A percentile compares a stretch with the other conserved stretches of the same genome.
Conservation (phyloP, 2,888 invertebrate genomes). For the Kryphioiulus occultus region DNA sequence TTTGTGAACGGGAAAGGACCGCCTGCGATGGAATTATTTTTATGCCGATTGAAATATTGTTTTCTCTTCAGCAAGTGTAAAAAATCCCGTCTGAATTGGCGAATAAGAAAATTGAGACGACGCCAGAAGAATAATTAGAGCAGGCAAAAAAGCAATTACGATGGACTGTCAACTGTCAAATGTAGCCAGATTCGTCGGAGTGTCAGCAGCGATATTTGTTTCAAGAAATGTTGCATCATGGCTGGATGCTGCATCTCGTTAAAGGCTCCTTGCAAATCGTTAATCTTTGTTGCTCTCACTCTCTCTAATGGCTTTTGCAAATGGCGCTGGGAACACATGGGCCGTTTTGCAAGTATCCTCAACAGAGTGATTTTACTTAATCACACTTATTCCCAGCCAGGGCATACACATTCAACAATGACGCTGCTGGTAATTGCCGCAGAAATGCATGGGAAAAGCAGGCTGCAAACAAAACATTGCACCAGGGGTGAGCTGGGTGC, state of each 20-base stretch:
- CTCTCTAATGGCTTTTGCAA: slow-evolving; percentile 21
- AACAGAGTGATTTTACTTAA: slow-evolving; percentile 13
- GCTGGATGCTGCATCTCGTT: slow-evolving; percentile 24
- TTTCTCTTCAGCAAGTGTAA: neutral
- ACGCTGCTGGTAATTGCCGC: neutral
- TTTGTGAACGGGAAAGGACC: neutral
- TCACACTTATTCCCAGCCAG: neutral
- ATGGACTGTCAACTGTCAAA: slow-evolving; percentile 7
- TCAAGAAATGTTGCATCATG: neutral
- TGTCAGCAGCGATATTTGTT: slow-evolving; percentile 20
- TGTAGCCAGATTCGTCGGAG: neutral
- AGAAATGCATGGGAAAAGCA: neutral
- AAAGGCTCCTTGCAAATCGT: neutral
- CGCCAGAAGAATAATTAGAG: slow-evolving; percentile 2
- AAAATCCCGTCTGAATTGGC: neutral
- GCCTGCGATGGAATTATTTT: neutral
- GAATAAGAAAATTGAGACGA: slow-evolving; percentile 6
- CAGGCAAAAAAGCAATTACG: slow-evolving; percentile 3
- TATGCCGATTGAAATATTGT: neutral
- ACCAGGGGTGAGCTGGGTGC: neutral
- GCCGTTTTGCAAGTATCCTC: neutral
- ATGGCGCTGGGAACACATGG: neutral
- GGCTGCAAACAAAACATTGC: neutral
- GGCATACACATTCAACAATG: neutral
- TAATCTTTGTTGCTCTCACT: slow-evolving; percentile 12